phyloP scores from a whole-genome alignment of 2,888 invertebrate genomes.

The Antheraea assamensis region DNA sequence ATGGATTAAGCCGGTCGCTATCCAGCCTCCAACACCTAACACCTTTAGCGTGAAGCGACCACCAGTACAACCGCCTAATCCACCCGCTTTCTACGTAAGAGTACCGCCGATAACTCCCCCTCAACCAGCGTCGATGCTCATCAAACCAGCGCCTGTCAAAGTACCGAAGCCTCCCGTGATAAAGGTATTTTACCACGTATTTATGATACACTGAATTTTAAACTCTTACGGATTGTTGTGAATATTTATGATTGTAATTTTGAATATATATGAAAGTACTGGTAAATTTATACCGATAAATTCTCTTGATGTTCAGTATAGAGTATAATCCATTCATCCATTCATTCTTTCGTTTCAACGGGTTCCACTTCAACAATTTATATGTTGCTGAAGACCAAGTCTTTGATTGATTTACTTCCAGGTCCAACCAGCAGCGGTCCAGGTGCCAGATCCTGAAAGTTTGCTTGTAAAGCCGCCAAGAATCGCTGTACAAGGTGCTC shows the following conservation, averaged over 20 bases:
- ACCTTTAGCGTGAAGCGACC: slow-evolving; percentile 56
- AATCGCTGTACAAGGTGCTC: slow-evolving; percentile 58
- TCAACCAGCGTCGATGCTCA: slow-evolving; percentile 48
- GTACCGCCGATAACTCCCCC: slow-evolving; percentile 56
- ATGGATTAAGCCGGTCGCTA: slow-evolving; percentile 56
- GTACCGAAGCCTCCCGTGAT: slow-evolving; percentile 53
- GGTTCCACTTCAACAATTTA: not conserved
- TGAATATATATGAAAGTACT: too few relatives aligned
- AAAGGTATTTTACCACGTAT: slow-evolving; percentile 44
- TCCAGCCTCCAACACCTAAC: slow-evolving; percentile 52
- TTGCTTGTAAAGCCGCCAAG: slow-evolving; percentile 58
- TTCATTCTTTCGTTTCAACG: too few relatives aligned
- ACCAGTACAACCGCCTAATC: slow-evolving; percentile 52
- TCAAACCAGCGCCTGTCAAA: slow-evolving; percentile 54
- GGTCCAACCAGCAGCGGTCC: slow-evolving; percentile 56
- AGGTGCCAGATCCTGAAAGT: slow-evolving; percentile 46
- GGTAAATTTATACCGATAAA: too few relatives aligned
- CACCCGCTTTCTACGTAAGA: slow-evolving; percentile 51
- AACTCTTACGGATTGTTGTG: too few relatives aligned
- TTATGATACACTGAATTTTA: too few relatives aligned
- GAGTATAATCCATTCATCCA: too few relatives aligned
- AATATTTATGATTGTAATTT: too few relatives aligned
- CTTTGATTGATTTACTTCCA: slow-evolving; percentile 31
- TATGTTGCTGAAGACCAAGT: not conserved
- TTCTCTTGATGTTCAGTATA: too few relatives aligned